Evolutionary conservation across 1,140 invertebrate genomes (phyloP), one percentile per base, ranked within the genome.

Genomic region (Rhagoletis pomonella): DNA sequence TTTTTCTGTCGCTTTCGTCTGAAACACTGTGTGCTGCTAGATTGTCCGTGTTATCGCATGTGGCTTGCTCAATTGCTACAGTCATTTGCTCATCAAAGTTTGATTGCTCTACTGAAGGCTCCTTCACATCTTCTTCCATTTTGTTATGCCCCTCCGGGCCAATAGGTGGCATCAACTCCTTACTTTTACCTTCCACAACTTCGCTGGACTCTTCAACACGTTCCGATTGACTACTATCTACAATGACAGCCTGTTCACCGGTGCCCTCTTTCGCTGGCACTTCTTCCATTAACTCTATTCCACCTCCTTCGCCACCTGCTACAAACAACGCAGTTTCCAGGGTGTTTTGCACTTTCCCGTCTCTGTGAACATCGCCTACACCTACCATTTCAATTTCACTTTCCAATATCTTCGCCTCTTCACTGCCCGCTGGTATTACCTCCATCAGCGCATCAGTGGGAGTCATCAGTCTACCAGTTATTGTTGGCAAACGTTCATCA

Each of bases 401-500:
- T 55, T 55, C 14, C 17, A 47, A 12, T 29, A 29, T 55, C 55
- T 81, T 55, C 4, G 47, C n/a, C 1, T 81, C 73, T 29, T 50
- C 19, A n/a, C 6, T 29, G 5, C n/a, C 42, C 4, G 73, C 3
- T 47, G 73, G 44, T 10, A 29, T 55, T 55, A 47, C 9, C 17
- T 81, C 73, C 4, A 81, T 17, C 19, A 81, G 19, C 9, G 42
- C 44, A 10, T 81, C 73, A n/a, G 73, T 81, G 44, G 73, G 73
- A 17, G 73, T 81, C 73, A 81, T 81, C 44, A 81, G 9, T 42
- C 73, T 81, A 29, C 47, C 73, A 58, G 69, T 29, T 60, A 85
- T 47, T 1, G 86, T 44, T 60, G 86, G 86, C 12, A 88, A 81
- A 59, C 88, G 81, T 60, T 88, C 87, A 58, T 88, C 88, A 64